Evolutionary conservation across 2,113 vertebrate species (phyloP).

Genomic region (Alligator mississippiensis): DNA sequence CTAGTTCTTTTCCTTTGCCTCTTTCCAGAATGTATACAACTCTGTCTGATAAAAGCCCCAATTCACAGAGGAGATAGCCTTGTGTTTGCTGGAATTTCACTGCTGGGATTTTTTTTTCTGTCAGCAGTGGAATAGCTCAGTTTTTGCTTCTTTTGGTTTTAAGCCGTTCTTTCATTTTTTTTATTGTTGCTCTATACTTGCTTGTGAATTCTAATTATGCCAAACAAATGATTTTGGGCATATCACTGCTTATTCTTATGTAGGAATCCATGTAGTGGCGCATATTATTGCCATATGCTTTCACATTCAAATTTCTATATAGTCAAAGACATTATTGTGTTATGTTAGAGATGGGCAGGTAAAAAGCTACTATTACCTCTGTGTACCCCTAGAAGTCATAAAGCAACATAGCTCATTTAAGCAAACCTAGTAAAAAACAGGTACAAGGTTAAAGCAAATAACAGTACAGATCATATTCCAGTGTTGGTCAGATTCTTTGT

Average conservation of each 20-base stretch:
- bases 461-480: not conserved
- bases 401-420: not conserved
- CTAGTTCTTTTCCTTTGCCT: constrained; percentile 43
- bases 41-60: constrained; percentile 52
- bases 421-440: not conserved
- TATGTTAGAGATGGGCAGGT: constrained; percentile 18
- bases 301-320: constrained; percentile 55
- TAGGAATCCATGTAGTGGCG: constrained; percentile 46
- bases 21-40: constrained; percentile 47
- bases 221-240: constrained; percentile 42
- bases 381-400: not conserved
- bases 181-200: constrained; percentile 36
- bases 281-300: constrained; percentile 40
- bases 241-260: constrained; percentile 38
- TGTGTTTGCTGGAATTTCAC: constrained; percentile 55
- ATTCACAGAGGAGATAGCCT: constrained; percentile 54
- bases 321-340: constrained; percentile 26
- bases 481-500: not conserved
- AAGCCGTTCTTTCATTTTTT: not conserved
- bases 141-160: constrained; percentile 35
- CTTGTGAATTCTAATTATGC: constrained; percentile 40
- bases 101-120: constrained; percentile 24
- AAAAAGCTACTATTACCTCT: not conserved
- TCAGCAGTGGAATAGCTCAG: not conserved
- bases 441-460: not conserved